Percentiles rank a stretch among this genome's conserved stretches.
Conservation (phyloP, 2,888 invertebrate genomes). For the Melieria crassipennis region DNA sequence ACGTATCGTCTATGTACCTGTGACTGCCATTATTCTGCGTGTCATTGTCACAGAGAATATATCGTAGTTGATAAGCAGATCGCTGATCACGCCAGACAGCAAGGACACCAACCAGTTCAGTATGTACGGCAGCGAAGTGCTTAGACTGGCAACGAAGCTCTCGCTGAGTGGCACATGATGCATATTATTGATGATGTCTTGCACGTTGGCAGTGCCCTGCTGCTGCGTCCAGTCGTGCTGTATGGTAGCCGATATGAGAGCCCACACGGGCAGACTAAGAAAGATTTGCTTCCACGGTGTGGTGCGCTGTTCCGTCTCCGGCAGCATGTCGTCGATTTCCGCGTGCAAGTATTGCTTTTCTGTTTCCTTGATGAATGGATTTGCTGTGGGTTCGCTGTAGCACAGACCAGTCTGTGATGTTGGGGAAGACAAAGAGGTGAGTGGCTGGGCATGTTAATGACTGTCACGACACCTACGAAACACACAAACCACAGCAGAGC, state of each 20-base stretch:
- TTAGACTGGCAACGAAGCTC: slow-evolving; percentile 67
- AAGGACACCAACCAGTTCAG: slow-evolving; percentile 70
- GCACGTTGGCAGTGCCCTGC: slow-evolving; percentile 70
- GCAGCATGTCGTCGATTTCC: slow-evolving; percentile 71
- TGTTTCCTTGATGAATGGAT: slow-evolving; percentile 75
- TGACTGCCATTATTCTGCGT: slow-evolving; percentile 69
- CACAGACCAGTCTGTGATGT: slow-evolving; percentile 70
- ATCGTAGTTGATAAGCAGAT: slow-evolving; percentile 71
- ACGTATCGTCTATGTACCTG: slow-evolving; percentile 67
- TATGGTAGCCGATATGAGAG: slow-evolving; percentile 75
- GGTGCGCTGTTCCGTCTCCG: slow-evolving; percentile 65
- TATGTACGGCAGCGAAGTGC: slow-evolving; percentile 69
- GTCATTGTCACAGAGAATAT: slow-evolving; percentile 63
- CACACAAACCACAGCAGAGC: slow-evolving; percentile 77
- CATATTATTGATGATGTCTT: slow-evolving; percentile 69
- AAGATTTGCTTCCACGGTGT: slow-evolving; percentile 77
- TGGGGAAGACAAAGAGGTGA: slow-evolving; percentile 73
- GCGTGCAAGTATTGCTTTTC: slow-evolving; percentile 74
- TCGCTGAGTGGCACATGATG: slow-evolving; percentile 67
- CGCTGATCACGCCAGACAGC: slow-evolving; percentile 72
- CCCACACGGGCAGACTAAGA: slow-evolving; percentile 76
- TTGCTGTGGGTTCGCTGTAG: slow-evolving; percentile 72
- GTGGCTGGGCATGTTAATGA: slow-evolving; percentile 70
- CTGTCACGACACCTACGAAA: slow-evolving; percentile 68
- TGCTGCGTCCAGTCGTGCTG: slow-evolving; percentile 72